Base-by-base conservation (phyloP, 2,888 invertebrate genomes). In the Nemoura dubitans region DNA sequence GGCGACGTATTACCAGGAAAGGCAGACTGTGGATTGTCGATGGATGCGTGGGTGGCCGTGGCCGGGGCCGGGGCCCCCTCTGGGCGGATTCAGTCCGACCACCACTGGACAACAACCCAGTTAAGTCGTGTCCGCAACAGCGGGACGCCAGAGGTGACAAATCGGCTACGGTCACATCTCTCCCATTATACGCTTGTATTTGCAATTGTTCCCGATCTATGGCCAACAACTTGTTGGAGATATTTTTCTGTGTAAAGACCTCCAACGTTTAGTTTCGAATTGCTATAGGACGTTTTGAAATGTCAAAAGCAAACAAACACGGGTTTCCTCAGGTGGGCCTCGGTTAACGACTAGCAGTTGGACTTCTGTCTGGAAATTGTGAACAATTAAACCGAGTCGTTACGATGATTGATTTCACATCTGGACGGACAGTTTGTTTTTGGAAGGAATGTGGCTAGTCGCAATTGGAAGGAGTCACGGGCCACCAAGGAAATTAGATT, bases 61-160 rank as follows among this genome's bases (percentile, higher is more conserved):
- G 27, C 84, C n/a, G n/a, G n/a, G n/a, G n/a, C n/a, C n/a, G n/a
- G n/a, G n/a, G n/a, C 84, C 81, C 29, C 29, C 29, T 59, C 3
- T 59, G 59, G 76, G 59, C 43, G 43, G 26, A 83, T 28, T 81
- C 6, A 43, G 59, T 26, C 36, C 28, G 21, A 42, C 83, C 83
- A 59, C 28, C 84, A 27, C 84, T n/a, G 76, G 84, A 59, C 76
- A 59, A 84, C 59, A 27, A 76, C 43, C 84, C 28, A 59, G 28
- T 84, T 59, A 28, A 42, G 43, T 28, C 83, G 43, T 84, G 84
- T 27, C 59, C 16, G 0, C 1, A 26, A n/a, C 86, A 27, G 36
- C 78, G 78, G 85, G 86, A 77, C n/a, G 86, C 76, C 21, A 36
- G 28, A 59, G 86, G 86, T 86, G 86, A 86, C 86, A 86, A 86